These are phyloP conservation scores for Pipra filicauda DNA, from an alignment of 2,113 vertebrate species.

Conservation along the genomic window DNA sequence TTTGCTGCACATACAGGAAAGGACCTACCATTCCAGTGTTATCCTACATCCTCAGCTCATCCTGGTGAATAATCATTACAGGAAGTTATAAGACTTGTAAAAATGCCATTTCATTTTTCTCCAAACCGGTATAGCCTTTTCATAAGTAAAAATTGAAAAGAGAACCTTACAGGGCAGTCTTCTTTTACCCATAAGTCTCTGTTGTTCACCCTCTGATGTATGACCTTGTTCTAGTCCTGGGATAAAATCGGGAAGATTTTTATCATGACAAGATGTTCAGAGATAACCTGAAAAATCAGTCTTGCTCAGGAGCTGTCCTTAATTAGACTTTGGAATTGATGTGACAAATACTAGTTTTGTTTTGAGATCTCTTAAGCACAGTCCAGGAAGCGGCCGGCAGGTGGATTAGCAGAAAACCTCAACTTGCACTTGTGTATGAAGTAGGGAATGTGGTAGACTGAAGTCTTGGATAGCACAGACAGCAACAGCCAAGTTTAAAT, in stretches of 20 bases:
- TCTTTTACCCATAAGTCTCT: not conserved
- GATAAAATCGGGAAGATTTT: not conserved
- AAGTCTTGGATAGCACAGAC: not conserved
- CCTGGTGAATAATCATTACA: not conserved
- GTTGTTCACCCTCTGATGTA: not conserved
- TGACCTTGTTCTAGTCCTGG: not conserved
- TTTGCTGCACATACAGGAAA: not conserved
- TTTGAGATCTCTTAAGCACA: not conserved
- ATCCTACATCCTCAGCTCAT: not conserved
- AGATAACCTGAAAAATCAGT: not conserved
- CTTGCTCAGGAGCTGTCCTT: not conserved
- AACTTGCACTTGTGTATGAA: not conserved
- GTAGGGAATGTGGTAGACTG: not conserved
- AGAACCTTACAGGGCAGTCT: not conserved
- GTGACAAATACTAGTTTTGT: not conserved
- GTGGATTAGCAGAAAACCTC: not conserved
- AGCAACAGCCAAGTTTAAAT: not conserved
- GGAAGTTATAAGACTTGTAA: not conserved
- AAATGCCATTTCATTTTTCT: not conserved
- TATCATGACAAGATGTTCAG: not conserved
- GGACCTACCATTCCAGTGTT: not conserved
- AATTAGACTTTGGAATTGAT: not conserved
- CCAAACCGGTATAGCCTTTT: not conserved
- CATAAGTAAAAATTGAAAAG: not conserved
- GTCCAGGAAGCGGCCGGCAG: not conserved